Evolutionary conservation across 2,888 invertebrate species (phyloP).

Genomic region (Tortrix viridana): DNA sequence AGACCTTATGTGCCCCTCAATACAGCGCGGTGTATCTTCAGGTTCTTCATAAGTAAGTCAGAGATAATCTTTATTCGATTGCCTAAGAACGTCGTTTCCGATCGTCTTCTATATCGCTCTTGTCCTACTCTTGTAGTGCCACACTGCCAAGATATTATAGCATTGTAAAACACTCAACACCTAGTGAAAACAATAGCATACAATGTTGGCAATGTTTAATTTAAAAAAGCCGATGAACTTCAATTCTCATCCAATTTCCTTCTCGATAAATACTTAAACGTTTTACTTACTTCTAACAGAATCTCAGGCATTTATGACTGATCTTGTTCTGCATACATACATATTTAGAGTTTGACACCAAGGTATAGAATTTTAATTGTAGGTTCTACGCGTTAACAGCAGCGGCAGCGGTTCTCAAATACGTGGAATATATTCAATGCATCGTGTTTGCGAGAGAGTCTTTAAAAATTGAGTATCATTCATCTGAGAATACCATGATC

Average conservation of each 20-base stretch:
- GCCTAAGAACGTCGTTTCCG: not conserved
- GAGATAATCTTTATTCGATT: not conserved
- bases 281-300: too few relatives aligned
- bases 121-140: too few relatives aligned
- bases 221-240: too few relatives aligned
- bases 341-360: not conserved
- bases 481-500: slow-evolving; percentile 91
- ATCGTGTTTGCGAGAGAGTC: slow-evolving; percentile 90
- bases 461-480: slow-evolving; percentile 91
- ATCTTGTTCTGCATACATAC: too few relatives aligned
- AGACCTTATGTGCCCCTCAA: slow-evolving; percentile 88
- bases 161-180: too few relatives aligned
- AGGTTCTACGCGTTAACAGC: slow-evolving; percentile 95
- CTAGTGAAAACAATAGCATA: too few relatives aligned
- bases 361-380: slow-evolving; percentile 30
- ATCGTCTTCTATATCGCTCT: too few relatives aligned
- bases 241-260: too few relatives aligned
- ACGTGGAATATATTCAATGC: slow-evolving; percentile 91
- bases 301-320: too few relatives aligned
- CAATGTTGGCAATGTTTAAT: too few relatives aligned
- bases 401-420: slow-evolving; percentile 92
- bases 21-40: slow-evolving; percentile 87
- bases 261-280: too few relatives aligned
- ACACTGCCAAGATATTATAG: too few relatives aligned
- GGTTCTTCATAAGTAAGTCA: slow-evolving; percentile 86